Evolutionary conservation across 2,113 vertebrate genomes (phyloP), one percentile per base, ranked within the genome.

Genomic region (Coracopsis vasa): DNA sequence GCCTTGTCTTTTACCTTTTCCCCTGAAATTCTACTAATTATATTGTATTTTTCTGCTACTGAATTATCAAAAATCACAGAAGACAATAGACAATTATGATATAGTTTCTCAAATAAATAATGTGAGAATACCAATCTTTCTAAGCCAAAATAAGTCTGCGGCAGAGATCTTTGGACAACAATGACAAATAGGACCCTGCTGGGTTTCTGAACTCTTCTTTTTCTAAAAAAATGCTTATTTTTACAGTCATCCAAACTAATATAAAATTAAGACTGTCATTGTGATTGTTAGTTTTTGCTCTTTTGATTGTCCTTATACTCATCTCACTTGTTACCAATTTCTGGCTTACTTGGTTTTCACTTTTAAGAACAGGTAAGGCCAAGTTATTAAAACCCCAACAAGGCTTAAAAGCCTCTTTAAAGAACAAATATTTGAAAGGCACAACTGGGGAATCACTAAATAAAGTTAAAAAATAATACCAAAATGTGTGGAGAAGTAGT

Each of bases 371-470:
- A 45, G 14, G 2, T 4, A n/a, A 72, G 7, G 19, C 29, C 3
- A 64, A 33, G 1, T 51, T 66, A 71, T 48, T 29, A 58, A n/a
- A 20, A 1, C 0, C 1, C 3, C 2, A 1, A 37, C 1, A 75
- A 33, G 29, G 4, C 16, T n/a, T 58, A 23, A 82, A 86, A 67
- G 0, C 3, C 12, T 54, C 25, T 10, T 77, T 37, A 67, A 8
- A 50, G 64, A 66, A 77, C 11, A 83, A 84, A 73, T 1, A 2
- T 54, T 5, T 29, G 13, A 51, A 70, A 88, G 29, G 21, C 14
- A 25, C 15, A 65, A 8, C 8, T 35, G 33, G 4, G 7, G 2
- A 91, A 17, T 66, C 17, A 61, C 17, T 31, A 11, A 61, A 70
- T 50, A 35, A 73, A 86, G 14, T 33, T 13, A 58, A 53, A 19